Conservation (phyloP, 1,140 invertebrate genomes). For the Listronotus oregonensis region DNA sequence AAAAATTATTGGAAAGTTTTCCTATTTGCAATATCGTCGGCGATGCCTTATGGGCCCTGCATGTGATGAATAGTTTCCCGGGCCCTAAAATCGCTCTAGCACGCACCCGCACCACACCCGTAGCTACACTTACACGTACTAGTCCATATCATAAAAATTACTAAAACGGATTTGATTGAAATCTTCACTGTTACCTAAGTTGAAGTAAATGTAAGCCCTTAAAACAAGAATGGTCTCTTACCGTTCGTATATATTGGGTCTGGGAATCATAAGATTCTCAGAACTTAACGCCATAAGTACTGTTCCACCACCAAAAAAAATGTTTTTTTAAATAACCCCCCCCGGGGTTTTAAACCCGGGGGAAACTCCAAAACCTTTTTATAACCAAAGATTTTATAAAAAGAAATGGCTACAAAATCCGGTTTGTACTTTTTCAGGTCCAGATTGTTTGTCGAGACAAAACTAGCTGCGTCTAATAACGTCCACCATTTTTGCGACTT, state of each 20-base stretch:
- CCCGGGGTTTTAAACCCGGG: conserved; percentile 74
- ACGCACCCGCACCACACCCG: too few relatives aligned
- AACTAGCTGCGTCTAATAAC: conserved; percentile 85
- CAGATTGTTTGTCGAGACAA: conserved; percentile 77
- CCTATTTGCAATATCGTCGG: too few relatives aligned
- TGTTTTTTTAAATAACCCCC: conserved; percentile 67
- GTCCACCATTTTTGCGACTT: conserved; percentile 73
- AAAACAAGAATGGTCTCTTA: too few relatives aligned
- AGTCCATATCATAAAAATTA: too few relatives aligned
- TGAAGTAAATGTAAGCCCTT: too few relatives aligned
- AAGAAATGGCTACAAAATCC: conserved; percentile 91
- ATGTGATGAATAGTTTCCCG: too few relatives aligned
- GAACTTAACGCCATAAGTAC: conserved; percentile 79
- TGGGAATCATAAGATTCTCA: conserved; percentile 71
- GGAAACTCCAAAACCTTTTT: conserved; percentile 90
- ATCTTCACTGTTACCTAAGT: too few relatives aligned
- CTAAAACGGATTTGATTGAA: too few relatives aligned
- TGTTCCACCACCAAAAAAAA: conserved; percentile 94
- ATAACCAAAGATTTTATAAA: conserved; percentile 98
- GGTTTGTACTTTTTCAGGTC: conserved; percentile 75
- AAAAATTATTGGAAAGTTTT: too few relatives aligned
- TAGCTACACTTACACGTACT: too few relatives aligned
- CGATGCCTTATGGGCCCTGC: too few relatives aligned
- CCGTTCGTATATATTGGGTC: conserved; percentile 72
- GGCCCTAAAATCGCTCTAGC: too few relatives aligned